These are phyloP conservation scores for Dastarcus helophoroides DNA, from an alignment of 2,888 invertebrate genomes.

Conservation along the genomic window DNA sequence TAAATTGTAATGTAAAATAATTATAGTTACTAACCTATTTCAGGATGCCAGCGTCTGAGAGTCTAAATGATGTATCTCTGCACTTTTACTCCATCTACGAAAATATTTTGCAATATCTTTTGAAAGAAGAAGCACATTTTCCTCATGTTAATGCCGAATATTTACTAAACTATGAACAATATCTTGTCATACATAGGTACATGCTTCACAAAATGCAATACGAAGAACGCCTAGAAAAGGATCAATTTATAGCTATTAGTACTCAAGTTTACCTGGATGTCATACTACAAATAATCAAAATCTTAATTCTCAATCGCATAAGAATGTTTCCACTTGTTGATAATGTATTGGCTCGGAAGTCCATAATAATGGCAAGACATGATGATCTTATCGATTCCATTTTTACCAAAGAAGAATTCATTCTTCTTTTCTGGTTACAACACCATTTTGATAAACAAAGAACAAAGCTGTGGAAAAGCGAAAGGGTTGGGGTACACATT, in stretches of 20 bases:
- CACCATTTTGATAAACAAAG: slow-evolving; percentile 31
- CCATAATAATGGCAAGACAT: not conserved
- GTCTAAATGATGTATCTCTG: slow-evolving; percentile 10
- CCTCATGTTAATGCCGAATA: slow-evolving; percentile 34
- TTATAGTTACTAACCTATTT: too few species aligned
- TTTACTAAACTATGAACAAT: slow-evolving; percentile 35
- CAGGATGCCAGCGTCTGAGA: not conserved
- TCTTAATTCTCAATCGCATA: slow-evolving; percentile 41
- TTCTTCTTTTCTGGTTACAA: slow-evolving; percentile 36
- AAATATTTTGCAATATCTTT: slow-evolving; percentile 30
- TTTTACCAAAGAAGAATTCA: slow-evolving; percentile 21
- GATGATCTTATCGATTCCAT: slow-evolving; percentile 1
- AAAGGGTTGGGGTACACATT: slow-evolving; percentile 36
- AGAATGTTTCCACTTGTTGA: slow-evolving; percentile 9
- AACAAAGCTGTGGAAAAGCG: slow-evolving; percentile 35
- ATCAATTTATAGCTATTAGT: slow-evolving; percentile 23
- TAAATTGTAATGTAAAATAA: too few species aligned
- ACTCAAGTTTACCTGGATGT: slow-evolving; percentile 49
- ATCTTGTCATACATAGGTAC: slow-evolving; percentile 20
- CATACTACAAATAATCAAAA: slow-evolving; percentile 49
- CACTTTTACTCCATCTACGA: slow-evolving; percentile 28
- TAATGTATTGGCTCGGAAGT: not conserved
- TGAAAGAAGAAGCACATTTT: slow-evolving; percentile 29
- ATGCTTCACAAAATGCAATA: slow-evolving; percentile 10
- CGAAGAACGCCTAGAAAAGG: slow-evolving; percentile 11